Base-by-base conservation (phyloP, 2,888 invertebrate species). In the Trichogramma dendrolimi region DNA sequence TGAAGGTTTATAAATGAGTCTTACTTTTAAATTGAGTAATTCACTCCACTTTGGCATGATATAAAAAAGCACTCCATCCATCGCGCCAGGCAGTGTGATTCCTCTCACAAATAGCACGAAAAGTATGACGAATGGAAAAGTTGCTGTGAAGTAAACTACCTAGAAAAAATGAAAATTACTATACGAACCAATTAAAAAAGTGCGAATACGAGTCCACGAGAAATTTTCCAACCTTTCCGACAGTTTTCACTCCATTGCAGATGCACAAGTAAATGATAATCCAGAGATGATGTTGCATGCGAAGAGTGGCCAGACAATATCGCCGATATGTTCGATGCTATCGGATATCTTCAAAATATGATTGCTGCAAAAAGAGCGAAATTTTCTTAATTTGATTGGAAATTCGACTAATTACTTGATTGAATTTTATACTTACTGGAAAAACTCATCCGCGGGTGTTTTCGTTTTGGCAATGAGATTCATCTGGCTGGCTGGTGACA, bases 101-200 rank as follows among this genome's bases (percentile, higher is more conserved):
- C 92, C 92, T 49, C 92, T 84, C 62, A 91, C 76, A 64, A 93
- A 85, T 58, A 93, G 81, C 46, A 87, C 82, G 68, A 86, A 82
- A 6, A 94, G 82, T 67, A 93, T 86, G 54, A 89, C 71, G 75
- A 91, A 91, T 0, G 93, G 93, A 78, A 92, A 92, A 14, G 89
- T 83, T 1, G 93, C 94, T 0, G 94, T 94, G 74, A 94, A 90
- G 78, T 94, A 95, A 7, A 94, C 93, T 44, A 86, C 83, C 83
- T 83, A 71, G 39, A 63, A 64, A 67, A 44, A 54, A 59, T 66
- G 64, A 58, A 62, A 60, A 52, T 60, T 62, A 55, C 57, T 62
- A 8, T 53, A 14, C 5, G 41, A 8, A 54, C 48, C 46, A 40
- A n/a, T 55, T 39, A 52, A 46, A 27, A 39, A 14, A 27, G n/a